These are phyloP conservation scores for Sebastes hubbsi DNA, from an alignment of 2,797 vertebrate genomes.

Conservation along the genomic window DNA sequence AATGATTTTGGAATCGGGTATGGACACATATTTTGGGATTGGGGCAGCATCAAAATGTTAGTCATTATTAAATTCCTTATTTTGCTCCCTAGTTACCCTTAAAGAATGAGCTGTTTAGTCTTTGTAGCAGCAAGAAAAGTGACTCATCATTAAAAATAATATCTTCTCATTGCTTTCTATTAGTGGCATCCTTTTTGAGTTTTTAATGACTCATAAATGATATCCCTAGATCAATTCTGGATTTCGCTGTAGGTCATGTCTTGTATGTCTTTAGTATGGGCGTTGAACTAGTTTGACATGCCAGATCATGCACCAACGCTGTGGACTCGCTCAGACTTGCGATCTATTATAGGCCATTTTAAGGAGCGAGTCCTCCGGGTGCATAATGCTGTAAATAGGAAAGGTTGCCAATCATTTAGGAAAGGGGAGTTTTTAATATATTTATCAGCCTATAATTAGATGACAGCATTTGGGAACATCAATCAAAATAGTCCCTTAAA, in stretches of 20 bases:
- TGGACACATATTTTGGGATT: background rate
- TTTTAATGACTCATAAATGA: background rate
- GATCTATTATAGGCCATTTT: slow-evolving; percentile 33
- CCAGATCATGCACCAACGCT: slow-evolving; percentile 22
- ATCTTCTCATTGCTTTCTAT: background rate
- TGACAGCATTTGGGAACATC: background rate
- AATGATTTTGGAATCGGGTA: background rate
- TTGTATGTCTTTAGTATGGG: slow-evolving; percentile 2
- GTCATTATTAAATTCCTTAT: background rate
- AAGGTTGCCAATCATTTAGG: background rate
- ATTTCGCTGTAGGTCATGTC: background rate
- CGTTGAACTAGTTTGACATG: slow-evolving; percentile 29
- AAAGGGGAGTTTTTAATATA: background rate
- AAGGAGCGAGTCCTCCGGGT: slow-evolving; percentile 11
- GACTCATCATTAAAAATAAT: background rate
- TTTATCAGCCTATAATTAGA: background rate
- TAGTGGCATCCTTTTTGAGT: background rate
- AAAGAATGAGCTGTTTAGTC: background rate
- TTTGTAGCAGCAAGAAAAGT: background rate
- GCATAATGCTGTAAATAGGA: background rate
- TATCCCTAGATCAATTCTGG: background rate
- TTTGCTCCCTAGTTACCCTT: background rate
- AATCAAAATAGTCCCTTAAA: background rate
- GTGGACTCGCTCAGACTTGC: slow-evolving; percentile 33
- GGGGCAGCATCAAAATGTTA: background rate